phyloP scores from a whole-genome alignment of 1,140 invertebrate species.

The Pseudomyrmex gracilis region DNA sequence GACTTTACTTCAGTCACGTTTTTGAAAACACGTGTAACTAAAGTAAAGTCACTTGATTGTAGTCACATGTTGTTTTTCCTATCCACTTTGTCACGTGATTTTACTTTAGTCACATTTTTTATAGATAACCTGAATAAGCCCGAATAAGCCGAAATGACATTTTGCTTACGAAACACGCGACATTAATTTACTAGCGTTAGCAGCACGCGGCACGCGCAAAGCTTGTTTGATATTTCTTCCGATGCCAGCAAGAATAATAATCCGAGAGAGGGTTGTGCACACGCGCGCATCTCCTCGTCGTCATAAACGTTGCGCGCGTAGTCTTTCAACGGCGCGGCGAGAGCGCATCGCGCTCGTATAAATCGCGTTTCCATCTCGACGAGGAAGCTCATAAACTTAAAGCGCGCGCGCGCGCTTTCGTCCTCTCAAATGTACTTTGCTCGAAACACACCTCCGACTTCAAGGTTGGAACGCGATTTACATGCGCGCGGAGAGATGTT shows the following conservation, averaged over 20 bases:
- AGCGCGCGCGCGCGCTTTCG: constrained; percentile 41
- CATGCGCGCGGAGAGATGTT: constrained; percentile 34
- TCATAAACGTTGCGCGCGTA: constrained; percentile 31
- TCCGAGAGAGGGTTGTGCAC: constrained; percentile 32
- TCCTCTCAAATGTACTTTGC: constrained; percentile 36
- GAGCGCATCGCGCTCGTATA: constrained; percentile 37
- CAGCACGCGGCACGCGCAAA: constrained; percentile 38
- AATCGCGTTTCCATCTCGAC: constrained; percentile 54
- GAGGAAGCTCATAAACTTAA: constrained; percentile 60
- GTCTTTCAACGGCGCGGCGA: constrained; percentile 32
- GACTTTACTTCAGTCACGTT: too few relatives aligned
- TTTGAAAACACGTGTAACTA: too few relatives aligned
- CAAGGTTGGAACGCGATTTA: constrained; percentile 53
- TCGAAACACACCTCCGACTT: constrained; percentile 23
- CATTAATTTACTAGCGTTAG: constrained; percentile 55
- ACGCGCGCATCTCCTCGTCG: not conserved
- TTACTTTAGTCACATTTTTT: too few relatives aligned
- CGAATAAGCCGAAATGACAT: constrained; percentile 43
- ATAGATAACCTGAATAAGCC: constrained; percentile 49
- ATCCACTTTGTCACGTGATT: too few relatives aligned
- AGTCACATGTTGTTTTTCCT: too few relatives aligned
- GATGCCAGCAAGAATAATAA: constrained; percentile 58
- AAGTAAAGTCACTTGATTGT: too few relatives aligned
- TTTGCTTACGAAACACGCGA: constrained; percentile 48
- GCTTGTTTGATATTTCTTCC: constrained; percentile 58